Evolutionary conservation across 1,140 invertebrate genomes (phyloP).

Genomic region (Mya arenaria): DNA sequence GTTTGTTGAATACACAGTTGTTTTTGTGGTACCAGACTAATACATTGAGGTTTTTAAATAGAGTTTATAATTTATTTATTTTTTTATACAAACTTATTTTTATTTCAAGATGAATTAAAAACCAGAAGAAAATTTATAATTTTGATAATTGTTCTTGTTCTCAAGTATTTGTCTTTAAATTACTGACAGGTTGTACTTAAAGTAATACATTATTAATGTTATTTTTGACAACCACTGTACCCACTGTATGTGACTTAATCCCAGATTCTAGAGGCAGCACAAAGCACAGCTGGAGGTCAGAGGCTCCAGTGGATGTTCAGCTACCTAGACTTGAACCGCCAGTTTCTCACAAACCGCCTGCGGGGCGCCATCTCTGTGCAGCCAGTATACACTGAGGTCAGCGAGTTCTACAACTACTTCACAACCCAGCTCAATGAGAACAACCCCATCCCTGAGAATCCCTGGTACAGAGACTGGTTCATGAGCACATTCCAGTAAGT

Average conservation of each 20-base stretch:
- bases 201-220: not conserved
- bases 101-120: too few relatives aligned
- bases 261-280: slow-evolving; percentile 40
- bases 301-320: slow-evolving; percentile 71
- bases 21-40: too few relatives aligned
- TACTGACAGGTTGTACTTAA: not conserved
- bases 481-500: slow-evolving; percentile 63
- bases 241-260: not conserved
- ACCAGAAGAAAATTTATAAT: too few relatives aligned
- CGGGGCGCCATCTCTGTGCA: slow-evolving; percentile 68
- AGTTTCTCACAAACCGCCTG: slow-evolving; percentile 59
- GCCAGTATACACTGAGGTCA: slow-evolving; percentile 57
- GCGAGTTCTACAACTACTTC: slow-evolving; percentile 75
- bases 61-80: too few relatives aligned
- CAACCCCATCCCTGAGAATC: slow-evolving; percentile 70
- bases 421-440: slow-evolving; percentile 64
- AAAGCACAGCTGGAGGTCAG: slow-evolving; percentile 22
- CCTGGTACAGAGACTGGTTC: slow-evolving; percentile 81
- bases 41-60: too few relatives aligned
- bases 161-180: too few relatives aligned
- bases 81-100: too few relatives aligned
- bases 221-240: too few relatives aligned
- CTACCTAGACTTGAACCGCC: slow-evolving; percentile 60
- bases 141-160: too few relatives aligned
- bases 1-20: too few relatives aligned